Evolutionary conservation across 2,797 vertebrate species (phyloP).

Genomic region (Smutsia temminckii): DNA sequence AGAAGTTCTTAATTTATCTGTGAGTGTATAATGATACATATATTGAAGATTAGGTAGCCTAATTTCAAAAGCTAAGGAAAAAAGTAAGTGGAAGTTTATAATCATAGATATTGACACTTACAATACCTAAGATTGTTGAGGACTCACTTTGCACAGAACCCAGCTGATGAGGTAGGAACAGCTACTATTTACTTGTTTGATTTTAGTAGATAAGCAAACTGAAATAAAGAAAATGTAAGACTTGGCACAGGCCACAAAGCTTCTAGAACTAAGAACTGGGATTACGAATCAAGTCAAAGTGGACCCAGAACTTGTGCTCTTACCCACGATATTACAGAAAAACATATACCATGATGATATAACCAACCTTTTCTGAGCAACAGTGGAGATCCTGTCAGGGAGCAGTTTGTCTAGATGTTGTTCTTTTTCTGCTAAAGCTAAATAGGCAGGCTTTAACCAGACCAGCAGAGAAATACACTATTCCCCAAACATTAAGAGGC

Average conservation of each 20-base stretch:
- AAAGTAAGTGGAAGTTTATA: neutral
- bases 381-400: neutral
- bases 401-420: neutral
- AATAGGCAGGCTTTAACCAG: conserved; percentile 21
- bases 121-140: neutral
- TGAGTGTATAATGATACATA: neutral
- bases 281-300: neutral
- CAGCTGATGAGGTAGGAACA: neutral
- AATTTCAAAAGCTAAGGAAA: neutral
- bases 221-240: neutral
- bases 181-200: neutral
- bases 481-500: conserved; percentile 56
- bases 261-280: neutral
- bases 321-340: neutral
- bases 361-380: neutral
- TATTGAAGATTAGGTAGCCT: neutral
- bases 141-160: neutral
- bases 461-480: conserved; percentile 61
- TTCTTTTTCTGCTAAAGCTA: conserved; percentile 20
- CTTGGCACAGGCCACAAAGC: neutral
- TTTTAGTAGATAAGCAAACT: neutral
- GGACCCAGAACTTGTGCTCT: neutral
- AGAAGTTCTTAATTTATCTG: neutral
- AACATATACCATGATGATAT: neutral
- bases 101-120: conserved; percentile 1